These are phyloP conservation scores for Leptopilina syphax DNA, from an alignment of 2,888 invertebrate species.

Conservation along the genomic window DNA sequence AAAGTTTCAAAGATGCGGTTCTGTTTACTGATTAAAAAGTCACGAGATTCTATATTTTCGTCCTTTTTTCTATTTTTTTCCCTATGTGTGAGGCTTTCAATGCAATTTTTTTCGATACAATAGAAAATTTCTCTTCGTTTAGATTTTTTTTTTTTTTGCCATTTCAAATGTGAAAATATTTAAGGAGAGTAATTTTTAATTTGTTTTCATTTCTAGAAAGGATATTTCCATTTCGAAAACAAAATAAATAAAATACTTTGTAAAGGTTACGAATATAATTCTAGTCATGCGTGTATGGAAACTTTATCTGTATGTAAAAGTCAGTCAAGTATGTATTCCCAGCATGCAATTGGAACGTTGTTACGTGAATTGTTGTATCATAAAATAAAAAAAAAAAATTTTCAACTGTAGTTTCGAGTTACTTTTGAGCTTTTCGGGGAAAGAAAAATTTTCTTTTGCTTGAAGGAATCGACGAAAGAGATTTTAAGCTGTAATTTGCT, in stretches of 20 bases:
- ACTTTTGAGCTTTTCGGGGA: too few relatives aligned
- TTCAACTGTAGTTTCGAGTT: too few relatives aligned
- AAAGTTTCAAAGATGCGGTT: background rate
- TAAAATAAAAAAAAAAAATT: background rate
- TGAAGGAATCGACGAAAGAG: too few relatives aligned
- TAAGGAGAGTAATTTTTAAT: too few relatives aligned
- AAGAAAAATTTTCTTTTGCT: too few relatives aligned
- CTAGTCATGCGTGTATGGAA: slow-evolving; percentile 31
- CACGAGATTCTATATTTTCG: background rate
- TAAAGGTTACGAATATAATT: slow-evolving; percentile 37
- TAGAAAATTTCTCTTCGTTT: too few relatives aligned
- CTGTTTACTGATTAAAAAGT: slow-evolving; percentile 6
- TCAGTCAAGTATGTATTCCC: background rate
- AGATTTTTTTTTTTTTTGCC: background rate
- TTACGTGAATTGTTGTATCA: slow-evolving; percentile 28
- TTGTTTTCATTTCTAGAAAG: too few relatives aligned
- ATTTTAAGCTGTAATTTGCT: too few relatives aligned
- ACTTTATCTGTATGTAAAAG: background rate
- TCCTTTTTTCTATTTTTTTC: background rate
- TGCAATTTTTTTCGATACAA: background rate
- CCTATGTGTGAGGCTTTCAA: background rate
- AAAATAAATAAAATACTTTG: background rate
- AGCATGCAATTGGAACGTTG: slow-evolving; percentile 26
- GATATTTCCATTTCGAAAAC: background rate
- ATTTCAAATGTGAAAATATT: background rate